A percentile compares a stretch with the other conserved stretches of the same genome.
phyloP scores from a whole-genome alignment of 2,888 invertebrate genomes.

The Macaria notata region DNA sequence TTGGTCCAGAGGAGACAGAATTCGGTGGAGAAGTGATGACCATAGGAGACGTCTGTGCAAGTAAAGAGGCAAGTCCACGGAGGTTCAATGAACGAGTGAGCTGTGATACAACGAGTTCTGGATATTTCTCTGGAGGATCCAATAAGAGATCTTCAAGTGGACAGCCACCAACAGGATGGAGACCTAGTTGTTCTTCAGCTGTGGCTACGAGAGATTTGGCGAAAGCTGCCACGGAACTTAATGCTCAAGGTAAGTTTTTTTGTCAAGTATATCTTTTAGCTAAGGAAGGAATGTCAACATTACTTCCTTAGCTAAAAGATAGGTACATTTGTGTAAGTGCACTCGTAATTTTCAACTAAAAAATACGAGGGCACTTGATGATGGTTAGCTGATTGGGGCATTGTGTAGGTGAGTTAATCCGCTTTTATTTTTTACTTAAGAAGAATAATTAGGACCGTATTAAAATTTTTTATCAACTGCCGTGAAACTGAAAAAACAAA shows the following conservation, averaged over 20 bases:
- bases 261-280: too few species aligned
- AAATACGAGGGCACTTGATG: too few species aligned
- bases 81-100: constrained; percentile 69
- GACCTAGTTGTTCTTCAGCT: constrained; percentile 83
- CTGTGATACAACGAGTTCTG: constrained; percentile 77
- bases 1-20: constrained; percentile 73
- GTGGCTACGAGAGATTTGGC: constrained; percentile 81
- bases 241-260: constrained; percentile 84
- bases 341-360: too few species aligned
- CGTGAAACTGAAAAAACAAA: too few species aligned
- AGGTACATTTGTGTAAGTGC: too few species aligned
- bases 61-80: constrained; percentile 76
- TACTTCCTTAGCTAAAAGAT: too few species aligned
- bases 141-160: constrained; percentile 74
- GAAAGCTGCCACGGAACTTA: constrained; percentile 86
- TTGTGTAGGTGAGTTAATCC: too few species aligned
- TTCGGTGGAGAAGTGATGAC: constrained; percentile 71
- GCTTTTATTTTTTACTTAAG: too few species aligned
- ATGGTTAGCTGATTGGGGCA: too few species aligned
- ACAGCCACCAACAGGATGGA: constrained; percentile 80
- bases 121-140: constrained; percentile 76
- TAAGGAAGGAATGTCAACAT: too few species aligned
- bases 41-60: constrained; percentile 70
- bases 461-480: too few species aligned
- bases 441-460: too few species aligned